These are phyloP conservation scores for Parnassius orleans DNA, from an alignment of 2,888 invertebrate species.

Conservation along the genomic window DNA sequence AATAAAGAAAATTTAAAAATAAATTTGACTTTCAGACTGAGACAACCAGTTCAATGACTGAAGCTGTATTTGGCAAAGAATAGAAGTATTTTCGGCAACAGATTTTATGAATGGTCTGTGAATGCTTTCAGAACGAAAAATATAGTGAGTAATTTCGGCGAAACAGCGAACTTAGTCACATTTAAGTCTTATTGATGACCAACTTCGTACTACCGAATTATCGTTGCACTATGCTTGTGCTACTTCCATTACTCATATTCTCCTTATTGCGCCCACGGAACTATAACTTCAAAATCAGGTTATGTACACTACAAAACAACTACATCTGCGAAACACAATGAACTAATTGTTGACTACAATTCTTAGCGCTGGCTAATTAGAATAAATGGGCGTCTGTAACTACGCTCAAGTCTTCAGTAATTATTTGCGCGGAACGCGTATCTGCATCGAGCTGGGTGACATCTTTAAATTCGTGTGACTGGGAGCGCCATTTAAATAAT, in stretches of 20 bases:
- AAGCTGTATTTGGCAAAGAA: slow-evolving; percentile 22
- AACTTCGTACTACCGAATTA: too few species aligned
- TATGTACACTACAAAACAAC: slow-evolving; percentile 15
- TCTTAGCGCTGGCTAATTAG: slow-evolving; percentile 37
- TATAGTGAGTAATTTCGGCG: slow-evolving; percentile 5
- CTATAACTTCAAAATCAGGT: too few species aligned
- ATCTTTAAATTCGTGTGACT: slow-evolving; percentile 21
- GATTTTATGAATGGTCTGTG: slow-evolving; percentile 21
- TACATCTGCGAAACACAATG: slow-evolving; percentile 34
- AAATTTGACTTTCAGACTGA: slow-evolving; percentile 6
- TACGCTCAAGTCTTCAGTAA: slow-evolving; percentile 39
- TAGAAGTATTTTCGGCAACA: slow-evolving; percentile 23
- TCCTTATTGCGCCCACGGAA: too few species aligned
- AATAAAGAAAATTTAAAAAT: slow-evolving; percentile 6
- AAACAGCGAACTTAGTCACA: slow-evolving; percentile 1
- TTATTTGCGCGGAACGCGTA: slow-evolving; percentile 31
- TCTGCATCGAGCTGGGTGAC: slow-evolving; percentile 19
- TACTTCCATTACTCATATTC: too few species aligned
- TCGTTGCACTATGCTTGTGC: too few species aligned
- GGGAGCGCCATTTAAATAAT: slow-evolving; percentile 20
- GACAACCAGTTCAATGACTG: slow-evolving; percentile 19
- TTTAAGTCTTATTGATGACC: too few species aligned
- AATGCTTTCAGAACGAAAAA: slow-evolving; percentile 20
- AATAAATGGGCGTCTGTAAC: slow-evolving; percentile 42
- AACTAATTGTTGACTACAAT: slow-evolving; percentile 39